Evolutionary conservation across 92 coral and sea anemone genomes (phyloP).

Genomic region (Phymanthus crucifer): DNA sequence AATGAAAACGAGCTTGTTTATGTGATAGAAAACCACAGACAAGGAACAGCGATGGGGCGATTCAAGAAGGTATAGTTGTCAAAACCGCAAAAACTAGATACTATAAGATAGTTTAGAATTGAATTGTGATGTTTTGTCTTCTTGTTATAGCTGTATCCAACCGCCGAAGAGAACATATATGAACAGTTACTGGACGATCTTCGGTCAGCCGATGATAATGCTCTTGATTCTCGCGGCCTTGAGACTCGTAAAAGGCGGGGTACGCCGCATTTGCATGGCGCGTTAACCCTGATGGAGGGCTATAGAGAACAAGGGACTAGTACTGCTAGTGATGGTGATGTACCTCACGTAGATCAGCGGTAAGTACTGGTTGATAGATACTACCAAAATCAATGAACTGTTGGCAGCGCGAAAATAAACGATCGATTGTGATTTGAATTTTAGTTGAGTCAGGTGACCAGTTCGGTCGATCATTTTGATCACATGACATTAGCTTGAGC

Average conservation of each 20-base stretch:
- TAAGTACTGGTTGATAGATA: background rate
- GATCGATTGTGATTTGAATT: too few relatives aligned
- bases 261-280: conserved; percentile 27
- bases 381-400: too few relatives aligned
- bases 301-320: conserved; percentile 17
- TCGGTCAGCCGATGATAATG: conserved; percentile 5
- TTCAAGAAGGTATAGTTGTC: conserved; percentile 34
- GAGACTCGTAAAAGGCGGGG: conserved; percentile 2
- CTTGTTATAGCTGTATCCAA: conserved; percentile 53
- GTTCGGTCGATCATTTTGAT: too few relatives aligned
- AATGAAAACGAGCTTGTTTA: conserved; percentile 38
- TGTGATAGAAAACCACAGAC: conserved; percentile 32
- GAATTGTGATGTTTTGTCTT: background rate
- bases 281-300: conserved; percentile 20
- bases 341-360: background rate
- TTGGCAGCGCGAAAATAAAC: too few relatives aligned
- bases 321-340: background rate
- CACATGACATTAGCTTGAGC: too few relatives aligned
- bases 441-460: too few relatives aligned
- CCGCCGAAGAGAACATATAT: conserved; percentile 36
- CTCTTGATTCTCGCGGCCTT: background rate
- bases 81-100: background rate
- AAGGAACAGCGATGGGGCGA: conserved; percentile 30
- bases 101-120: background rate
- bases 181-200: conserved; percentile 38